These are phyloP conservation scores for Bucorvus abyssinicus DNA, from an alignment of 2,797 vertebrate species.

Conservation along the genomic window DNA sequence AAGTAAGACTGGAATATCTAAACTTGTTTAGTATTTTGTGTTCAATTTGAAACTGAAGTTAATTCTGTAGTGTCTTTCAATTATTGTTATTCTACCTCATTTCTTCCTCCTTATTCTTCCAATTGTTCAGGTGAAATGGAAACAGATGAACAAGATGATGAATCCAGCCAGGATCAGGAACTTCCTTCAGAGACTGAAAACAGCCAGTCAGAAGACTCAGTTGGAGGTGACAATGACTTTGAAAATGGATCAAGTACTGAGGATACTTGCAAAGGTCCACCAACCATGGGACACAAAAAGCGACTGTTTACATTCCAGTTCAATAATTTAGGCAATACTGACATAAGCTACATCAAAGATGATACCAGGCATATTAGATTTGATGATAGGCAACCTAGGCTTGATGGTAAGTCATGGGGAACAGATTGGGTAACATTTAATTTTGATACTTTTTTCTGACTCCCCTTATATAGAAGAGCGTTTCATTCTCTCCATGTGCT, in stretches of 20 bases:
- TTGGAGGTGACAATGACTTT: constrained; percentile 94
- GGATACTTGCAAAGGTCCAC: constrained; percentile 86
- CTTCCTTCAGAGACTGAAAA: constrained; percentile 97
- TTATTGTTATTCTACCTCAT: neutral
- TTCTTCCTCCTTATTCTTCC: neutral
- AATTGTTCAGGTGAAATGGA: constrained; percentile 92
- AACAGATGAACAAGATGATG: constrained; percentile 96
- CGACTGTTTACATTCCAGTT: constrained; percentile 99
- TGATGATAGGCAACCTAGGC: constrained; percentile 91
- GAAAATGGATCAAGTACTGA: constrained; percentile 91
- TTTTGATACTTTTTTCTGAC: neutral
- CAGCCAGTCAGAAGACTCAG: constrained; percentile 97
- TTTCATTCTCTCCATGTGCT: neutral
- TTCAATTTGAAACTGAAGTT: neutral
- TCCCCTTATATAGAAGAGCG: neutral
- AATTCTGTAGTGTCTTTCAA: neutral
- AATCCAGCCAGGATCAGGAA: constrained; percentile 98
- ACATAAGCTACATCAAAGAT: constrained; percentile 94
- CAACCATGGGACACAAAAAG: constrained; percentile 84
- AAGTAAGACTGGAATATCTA: constrained; percentile 81
- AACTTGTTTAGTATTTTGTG: neutral
- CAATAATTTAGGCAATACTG: constrained; percentile 96
- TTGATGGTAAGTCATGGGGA: constrained; percentile 84
- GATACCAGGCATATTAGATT: constrained; percentile 94
- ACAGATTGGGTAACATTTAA: neutral